Conservation (phyloP, 1,140 invertebrate genomes). For the Pogonus chalceus region DNA sequence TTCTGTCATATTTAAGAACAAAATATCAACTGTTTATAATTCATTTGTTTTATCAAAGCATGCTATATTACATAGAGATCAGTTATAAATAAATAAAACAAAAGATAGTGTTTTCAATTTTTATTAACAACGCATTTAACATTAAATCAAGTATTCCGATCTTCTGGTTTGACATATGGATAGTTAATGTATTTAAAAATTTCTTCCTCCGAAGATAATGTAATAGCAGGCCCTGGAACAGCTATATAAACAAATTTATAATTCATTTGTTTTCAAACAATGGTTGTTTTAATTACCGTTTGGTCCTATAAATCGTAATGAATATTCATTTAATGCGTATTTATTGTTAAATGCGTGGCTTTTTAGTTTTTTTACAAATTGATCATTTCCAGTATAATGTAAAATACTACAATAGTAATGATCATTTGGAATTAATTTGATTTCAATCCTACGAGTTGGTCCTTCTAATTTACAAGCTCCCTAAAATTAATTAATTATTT, state of each 20-base stretch:
- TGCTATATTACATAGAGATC: too few species aligned
- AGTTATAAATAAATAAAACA: too few species aligned
- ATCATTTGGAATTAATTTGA: slow-evolving; percentile 56
- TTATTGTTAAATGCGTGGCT: slow-evolving; percentile 57
- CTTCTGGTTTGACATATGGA: slow-evolving; percentile 58
- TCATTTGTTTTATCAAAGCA: too few species aligned
- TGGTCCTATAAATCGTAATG: slow-evolving; percentile 52
- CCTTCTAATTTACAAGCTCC: slow-evolving; percentile 55
- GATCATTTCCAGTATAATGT: slow-evolving; percentile 75
- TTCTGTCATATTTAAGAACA: too few species aligned
- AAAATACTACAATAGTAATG: slow-evolving; percentile 69
- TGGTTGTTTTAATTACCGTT: slow-evolving; percentile 38
- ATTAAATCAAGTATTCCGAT: slow-evolving; percentile 40
- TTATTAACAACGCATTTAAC: too few species aligned
- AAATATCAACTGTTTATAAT: too few species aligned
- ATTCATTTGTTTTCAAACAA: too few species aligned
- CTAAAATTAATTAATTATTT: slow-evolving; percentile 35
- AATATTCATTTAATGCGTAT: slow-evolving; percentile 73
- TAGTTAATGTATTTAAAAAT: slow-evolving; percentile 68
- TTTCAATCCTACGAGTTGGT: slow-evolving; percentile 49
- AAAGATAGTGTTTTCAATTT: too few species aligned
- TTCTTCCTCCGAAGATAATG: slow-evolving; percentile 60
- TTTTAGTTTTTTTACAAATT: slow-evolving; percentile 71
- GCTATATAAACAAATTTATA: too few species aligned
- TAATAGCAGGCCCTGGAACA: slow-evolving; percentile 57